phyloP scores from a whole-genome alignment of 2,888 invertebrate species.

The Trypoxylon attenuatum region DNA sequence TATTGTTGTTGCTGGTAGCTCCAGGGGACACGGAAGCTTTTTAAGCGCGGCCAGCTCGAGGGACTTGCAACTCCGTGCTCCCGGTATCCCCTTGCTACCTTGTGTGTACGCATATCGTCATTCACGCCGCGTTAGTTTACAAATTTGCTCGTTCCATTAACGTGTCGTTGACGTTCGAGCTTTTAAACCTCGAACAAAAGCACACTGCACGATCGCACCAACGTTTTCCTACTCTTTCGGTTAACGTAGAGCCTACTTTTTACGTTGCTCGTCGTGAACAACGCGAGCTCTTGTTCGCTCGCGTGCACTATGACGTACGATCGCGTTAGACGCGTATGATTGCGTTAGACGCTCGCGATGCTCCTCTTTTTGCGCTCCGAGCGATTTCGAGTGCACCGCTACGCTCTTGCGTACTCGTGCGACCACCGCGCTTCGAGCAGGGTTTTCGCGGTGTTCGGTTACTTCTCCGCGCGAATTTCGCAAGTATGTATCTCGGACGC shows the following conservation, averaged over 20 bases:
- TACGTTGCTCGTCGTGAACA: too few relatives aligned
- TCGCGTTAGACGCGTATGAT: too few relatives aligned
- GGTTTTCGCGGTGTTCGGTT: too few relatives aligned
- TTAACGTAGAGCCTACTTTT: too few relatives aligned
- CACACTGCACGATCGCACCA: conserved; percentile 6
- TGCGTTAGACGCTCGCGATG: too few relatives aligned
- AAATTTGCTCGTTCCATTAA: conserved; percentile 55
- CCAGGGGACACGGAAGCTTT: conserved; percentile 28
- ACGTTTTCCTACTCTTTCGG: conserved; percentile 3
- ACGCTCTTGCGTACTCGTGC: too few relatives aligned
- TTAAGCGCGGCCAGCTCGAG: conserved; percentile 24
- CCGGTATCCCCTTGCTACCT: conserved; percentile 1
- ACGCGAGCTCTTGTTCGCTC: conserved; percentile 4
- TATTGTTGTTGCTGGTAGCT: conserved; percentile 35
- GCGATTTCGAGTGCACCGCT: too few relatives aligned
- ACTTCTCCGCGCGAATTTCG: too few relatives aligned
- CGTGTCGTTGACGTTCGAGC: conserved; percentile 35
- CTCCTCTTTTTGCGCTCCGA: too few relatives aligned
- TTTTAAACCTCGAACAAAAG: conserved; percentile 50
- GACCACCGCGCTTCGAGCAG: too few relatives aligned
- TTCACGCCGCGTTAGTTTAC: conserved; percentile 54
- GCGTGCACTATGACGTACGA: too few relatives aligned
- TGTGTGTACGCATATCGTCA: conserved; percentile 33
- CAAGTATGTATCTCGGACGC: too few relatives aligned
- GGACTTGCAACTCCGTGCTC: conserved; percentile 5